Conservation (phyloP, 2,888 invertebrate species). For the Parnassius glacialis region DNA sequence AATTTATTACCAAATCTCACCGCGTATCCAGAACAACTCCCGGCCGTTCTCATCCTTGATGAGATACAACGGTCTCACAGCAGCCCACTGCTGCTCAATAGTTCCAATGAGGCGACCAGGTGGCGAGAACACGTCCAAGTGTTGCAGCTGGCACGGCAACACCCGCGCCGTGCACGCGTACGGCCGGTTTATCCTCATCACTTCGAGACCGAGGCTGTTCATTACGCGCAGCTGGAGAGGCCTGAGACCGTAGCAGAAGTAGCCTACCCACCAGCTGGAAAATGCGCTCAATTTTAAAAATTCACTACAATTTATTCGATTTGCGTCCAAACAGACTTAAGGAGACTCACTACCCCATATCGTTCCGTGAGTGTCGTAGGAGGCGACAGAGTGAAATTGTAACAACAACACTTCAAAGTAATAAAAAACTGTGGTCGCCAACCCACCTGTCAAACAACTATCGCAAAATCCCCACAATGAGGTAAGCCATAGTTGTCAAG, state of each 20-base stretch:
- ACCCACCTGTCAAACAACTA: no score
- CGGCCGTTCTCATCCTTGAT: constrained; percentile 87
- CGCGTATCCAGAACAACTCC: constrained; percentile 86
- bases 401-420: no score
- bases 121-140: constrained; percentile 82
- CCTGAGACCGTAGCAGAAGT: constrained; percentile 63
- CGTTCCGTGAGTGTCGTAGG: no score
- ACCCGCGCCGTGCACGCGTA: constrained; percentile 89
- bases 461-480: no score
- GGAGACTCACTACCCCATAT: no score
- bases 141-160: constrained; percentile 90
- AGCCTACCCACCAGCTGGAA: constrained; percentile 67
- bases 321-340: no score
- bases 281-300: neutral
- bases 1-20: constrained; percentile 49
- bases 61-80: constrained; percentile 85
- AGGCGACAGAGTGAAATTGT: no score
- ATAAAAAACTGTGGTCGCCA: no score
- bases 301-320: no score
- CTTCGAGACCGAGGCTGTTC: constrained; percentile 57
- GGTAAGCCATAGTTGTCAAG: no score
- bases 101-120: constrained; percentile 84
- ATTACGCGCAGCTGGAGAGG: constrained; percentile 58
- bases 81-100: constrained; percentile 87
- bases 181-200: constrained; percentile 90